Evolutionary conservation across 2,113 vertebrate species (phyloP), one percentile per base, ranked within the genome.

Genomic region (Forbesichthys papilliferus): DNA sequence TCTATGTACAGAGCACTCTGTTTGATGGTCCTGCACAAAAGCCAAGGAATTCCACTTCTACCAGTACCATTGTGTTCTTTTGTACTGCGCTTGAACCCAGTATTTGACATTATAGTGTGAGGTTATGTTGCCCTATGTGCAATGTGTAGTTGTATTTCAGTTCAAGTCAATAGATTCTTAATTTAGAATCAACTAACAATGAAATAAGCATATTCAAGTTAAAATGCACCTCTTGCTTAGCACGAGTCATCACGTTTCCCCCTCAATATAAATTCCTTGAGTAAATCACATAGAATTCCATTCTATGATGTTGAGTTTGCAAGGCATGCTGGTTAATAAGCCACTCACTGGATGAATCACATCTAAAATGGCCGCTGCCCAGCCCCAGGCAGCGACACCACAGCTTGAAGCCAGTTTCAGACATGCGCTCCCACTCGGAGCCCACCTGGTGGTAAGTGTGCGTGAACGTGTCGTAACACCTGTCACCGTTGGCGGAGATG

Each of bases 291-390:
- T 84, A 65, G 81, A 84, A 79, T 85, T 64, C 5, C 76, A 85
- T 88, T 83, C 86, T 63, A 84, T 81, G 83, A 55, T 16, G 58
- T 73, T 68, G 20, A 68, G 48, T 75, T 74, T 81, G 84, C 82
- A 79, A 81, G 81, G 86, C 83, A 84, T 82, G 82, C 68, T 70
- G 79, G 84, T 88, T 88, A 81, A 78, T 83, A 81, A 90, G 84
- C 90, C 93, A 99, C 98, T 99, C 94, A 99, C 98, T 99, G 91
- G 98, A 98, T 79, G 98, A 99, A 83, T 99, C 97, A 53, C 98
- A 99, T 91, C 93, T 93, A 93, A 99, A 98, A 75, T 99, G 96
- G 11, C 98, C 98, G 27, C 95, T 98, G 91, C 95, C 96, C 78
- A 97, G 95, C 71, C 98, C 97, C 10, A 98, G 89, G 83, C 98